Evolutionary conservation across 2,888 invertebrate genomes (phyloP).

Genomic region (Leptopilina myrica): DNA sequence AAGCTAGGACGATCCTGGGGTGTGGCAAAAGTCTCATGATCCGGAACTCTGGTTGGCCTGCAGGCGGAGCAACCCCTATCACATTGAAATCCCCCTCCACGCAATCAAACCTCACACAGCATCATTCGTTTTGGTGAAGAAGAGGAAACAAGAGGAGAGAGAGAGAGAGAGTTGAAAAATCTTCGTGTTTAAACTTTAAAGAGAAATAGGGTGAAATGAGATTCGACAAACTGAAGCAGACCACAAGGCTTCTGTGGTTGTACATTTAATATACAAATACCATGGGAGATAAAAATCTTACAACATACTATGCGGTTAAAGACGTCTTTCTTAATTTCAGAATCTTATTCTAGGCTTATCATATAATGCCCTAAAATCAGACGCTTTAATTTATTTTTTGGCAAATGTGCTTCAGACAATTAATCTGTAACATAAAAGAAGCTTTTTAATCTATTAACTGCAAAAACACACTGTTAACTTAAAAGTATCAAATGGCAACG

Average conservation of each 20-base stretch:
- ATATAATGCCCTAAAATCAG: too few species aligned
- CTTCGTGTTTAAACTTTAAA: background rate
- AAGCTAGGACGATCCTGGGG: conserved; percentile 71
- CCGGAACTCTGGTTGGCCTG: conserved; percentile 75
- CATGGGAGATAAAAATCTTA: too few species aligned
- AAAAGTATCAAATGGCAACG: too few species aligned
- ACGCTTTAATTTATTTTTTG: too few species aligned
- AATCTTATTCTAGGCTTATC: too few species aligned
- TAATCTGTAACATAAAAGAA: too few species aligned
- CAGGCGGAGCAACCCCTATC: conserved; percentile 76
- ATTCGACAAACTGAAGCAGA: conserved; percentile 21
- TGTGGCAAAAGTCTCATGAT: conserved; percentile 72
- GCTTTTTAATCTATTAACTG: too few species aligned
- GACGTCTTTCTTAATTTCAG: too few species aligned
- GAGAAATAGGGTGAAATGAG: background rate
- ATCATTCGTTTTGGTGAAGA: conserved; percentile 61
- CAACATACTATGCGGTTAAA: too few species aligned
- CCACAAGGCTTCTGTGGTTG: background rate
- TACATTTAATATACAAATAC: too few species aligned
- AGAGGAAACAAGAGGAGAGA: conserved; percentile 23
- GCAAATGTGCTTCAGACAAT: too few species aligned
- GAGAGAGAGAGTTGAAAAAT: conserved; percentile 34
- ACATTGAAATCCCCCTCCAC: conserved; percentile 61
- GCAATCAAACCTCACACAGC: conserved; percentile 59
- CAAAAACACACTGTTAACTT: too few species aligned